Base-by-base conservation (phyloP, 35 echinoderm and acorn worm genomes). In the Hemicentrotus pulcherrimus region DNA sequence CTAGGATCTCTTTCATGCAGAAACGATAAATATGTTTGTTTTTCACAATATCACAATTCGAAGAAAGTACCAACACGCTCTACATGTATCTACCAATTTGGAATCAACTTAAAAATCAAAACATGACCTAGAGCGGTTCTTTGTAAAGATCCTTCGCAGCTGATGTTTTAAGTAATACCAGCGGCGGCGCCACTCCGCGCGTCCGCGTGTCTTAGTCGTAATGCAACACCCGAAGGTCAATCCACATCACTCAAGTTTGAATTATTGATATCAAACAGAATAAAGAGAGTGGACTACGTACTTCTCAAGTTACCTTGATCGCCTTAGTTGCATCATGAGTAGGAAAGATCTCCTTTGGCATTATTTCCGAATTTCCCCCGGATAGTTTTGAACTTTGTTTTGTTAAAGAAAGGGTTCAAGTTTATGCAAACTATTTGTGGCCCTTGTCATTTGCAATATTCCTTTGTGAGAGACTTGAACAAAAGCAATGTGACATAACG, bases 251-350 rank as follows among this genome's bases (percentile, higher is more conserved):
- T 78, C 65, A 78, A 78, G 4, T 78, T 78, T 78, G 65, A 78
- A 78, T 78, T 78, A 78, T 78, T 78, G 65, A 78, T 78, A 78
- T 78, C 65, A 18, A 78, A 78, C 19, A 78, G 65, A 78, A 78
- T 78, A 78, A 78, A 78, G 24, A n/a, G 65, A 78, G 65, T 22
- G 65, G 19, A 78, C 6, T 78, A 41, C 35, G 35, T 41, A 78
- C 65, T 78, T 18, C 65, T 78, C 65, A 78, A 7, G 65, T 78
- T 78, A 78, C 65, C 7, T 78, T 78, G 65, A 78, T 78, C 65
- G 65, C 19, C 65, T 78, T 78, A 78, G 5, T 24, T 78, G 6
- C 65, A 78, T 78, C 65, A 15, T 28, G 24, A 78, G 2, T 22
- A 78, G 52, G 52, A 14, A 59, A 78, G 22, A 28, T 4, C 5